These are phyloP conservation scores for Meiosimyza decipiens DNA, from an alignment of 2,888 invertebrate genomes.

Conservation along the genomic window DNA sequence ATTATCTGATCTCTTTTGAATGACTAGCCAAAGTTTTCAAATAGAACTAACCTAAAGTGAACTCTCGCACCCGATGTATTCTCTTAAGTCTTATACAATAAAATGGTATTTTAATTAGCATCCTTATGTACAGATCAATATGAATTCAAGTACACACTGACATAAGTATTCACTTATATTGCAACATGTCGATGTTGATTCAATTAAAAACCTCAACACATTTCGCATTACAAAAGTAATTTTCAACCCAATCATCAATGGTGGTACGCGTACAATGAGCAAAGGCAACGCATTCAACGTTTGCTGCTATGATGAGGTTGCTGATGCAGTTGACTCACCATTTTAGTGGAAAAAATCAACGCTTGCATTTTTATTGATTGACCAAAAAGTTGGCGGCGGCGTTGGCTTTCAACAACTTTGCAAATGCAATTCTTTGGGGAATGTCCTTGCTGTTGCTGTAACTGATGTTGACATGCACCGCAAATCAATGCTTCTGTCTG, in stretches of 20 bases:
- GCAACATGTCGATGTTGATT: constrained; percentile 39
- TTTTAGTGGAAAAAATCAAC: constrained; percentile 6
- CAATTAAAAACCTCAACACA: constrained; percentile 43
- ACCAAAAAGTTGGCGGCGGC: constrained; percentile 1
- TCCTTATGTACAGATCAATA: background rate
- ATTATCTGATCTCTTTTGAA: no score
- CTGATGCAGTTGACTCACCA: background rate
- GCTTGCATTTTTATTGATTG: constrained; percentile 9
- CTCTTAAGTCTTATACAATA: no score
- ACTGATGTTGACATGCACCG: background rate
- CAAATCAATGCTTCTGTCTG: constrained; percentile 15
- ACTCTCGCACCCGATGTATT: no score
- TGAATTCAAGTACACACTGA: no score
- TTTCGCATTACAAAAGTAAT: constrained; percentile 12
- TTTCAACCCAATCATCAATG: constrained; percentile 20
- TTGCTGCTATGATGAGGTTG: no score
- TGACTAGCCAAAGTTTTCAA: no score
- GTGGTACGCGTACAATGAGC: no score
- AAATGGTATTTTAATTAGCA: background rate
- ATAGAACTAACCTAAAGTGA: no score
- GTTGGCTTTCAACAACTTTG: background rate
- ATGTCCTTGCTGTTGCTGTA: background rate
- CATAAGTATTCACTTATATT: background rate
- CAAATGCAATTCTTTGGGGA: constrained; percentile 4
- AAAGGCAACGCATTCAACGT: no score